Percentiles rank a stretch among this genome's conserved stretches.
Evolutionary conservation across 2,797 vertebrate genomes (phyloP).

Genomic region (Cossypha heuglini): DNA sequence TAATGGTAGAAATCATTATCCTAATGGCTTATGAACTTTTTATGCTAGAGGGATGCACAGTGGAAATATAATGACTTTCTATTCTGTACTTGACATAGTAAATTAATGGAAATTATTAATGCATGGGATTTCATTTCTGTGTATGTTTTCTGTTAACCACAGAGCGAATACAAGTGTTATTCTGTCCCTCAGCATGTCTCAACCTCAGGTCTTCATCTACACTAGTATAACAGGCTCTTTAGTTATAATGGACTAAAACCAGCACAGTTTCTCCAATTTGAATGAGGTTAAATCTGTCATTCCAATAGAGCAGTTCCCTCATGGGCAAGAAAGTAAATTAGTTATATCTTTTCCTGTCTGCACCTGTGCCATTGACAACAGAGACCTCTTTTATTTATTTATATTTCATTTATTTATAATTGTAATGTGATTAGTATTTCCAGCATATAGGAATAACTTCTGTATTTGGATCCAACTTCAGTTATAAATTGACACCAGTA

Average conservation of each 20-base stretch:
- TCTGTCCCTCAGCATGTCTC: neutral
- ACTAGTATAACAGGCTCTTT: neutral
- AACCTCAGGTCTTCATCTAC: neutral
- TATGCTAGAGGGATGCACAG: slow-evolving; percentile 39
- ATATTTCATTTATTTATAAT: neutral
- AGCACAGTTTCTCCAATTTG: neutral
- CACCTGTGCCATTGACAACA: neutral
- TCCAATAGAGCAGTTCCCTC: neutral
- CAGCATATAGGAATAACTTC: neutral
- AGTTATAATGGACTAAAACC: neutral
- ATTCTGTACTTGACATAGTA: neutral
- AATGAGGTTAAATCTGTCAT: neutral
- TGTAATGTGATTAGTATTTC: neutral
- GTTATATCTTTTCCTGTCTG: neutral
- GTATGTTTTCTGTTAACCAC: neutral
- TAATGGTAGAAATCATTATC: slow-evolving; percentile 68
- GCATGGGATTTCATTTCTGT: neutral
- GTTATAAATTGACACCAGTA: neutral
- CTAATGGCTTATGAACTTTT: slow-evolving; percentile 68
- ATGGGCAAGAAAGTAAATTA: neutral
- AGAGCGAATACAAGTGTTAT: neutral
- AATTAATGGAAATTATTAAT: slow-evolving; percentile 22
- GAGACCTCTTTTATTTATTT: neutral
- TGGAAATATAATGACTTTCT: slow-evolving; percentile 62
- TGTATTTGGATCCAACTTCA: neutral